phyloP scores from a whole-genome alignment of 2,888 invertebrate species.

The Physocephala rufipes region DNA sequence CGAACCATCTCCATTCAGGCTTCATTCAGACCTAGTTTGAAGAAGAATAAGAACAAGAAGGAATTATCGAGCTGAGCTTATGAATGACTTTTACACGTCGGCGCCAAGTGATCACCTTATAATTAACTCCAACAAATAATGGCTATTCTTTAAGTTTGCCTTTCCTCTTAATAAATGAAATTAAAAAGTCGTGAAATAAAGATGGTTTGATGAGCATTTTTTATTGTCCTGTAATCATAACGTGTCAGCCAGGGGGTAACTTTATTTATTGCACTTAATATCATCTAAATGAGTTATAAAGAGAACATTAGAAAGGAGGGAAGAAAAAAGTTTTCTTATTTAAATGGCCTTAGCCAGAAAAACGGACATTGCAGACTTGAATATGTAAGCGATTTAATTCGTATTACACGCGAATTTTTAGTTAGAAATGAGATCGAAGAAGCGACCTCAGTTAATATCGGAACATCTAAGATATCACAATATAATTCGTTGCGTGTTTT shows the following conservation, averaged over 20 bases:
- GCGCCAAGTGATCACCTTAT: conserved; percentile 55
- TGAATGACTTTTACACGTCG: conserved; percentile 50
- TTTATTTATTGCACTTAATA: conserved; percentile 12
- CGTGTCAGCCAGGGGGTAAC: conserved; percentile 22
- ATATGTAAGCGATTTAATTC: no score
- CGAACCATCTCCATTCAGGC: background rate
- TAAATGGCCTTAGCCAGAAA: no score
- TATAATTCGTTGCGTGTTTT: background rate
- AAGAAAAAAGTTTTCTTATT: background rate
- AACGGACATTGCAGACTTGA: no score
- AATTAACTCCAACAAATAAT: conserved; percentile 46
- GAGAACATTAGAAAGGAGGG: background rate
- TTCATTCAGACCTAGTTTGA: conserved; percentile 3
- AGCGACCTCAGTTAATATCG: background rate
- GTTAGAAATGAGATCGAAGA: no score
- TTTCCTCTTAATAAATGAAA: conserved; percentile 1
- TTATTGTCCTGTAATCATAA: conserved; percentile 17
- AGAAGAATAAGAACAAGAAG: conserved; percentile 43
- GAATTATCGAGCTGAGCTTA: conserved; percentile 42
- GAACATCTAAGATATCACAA: background rate
- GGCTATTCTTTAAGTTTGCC: background rate
- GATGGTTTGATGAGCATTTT: no score
- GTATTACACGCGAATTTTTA: no score
- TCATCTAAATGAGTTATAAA: background rate
- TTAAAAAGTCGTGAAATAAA: conserved; percentile 22